Conservation (phyloP, 2,888 invertebrate genomes). For the Strigamia crassipes region DNA sequence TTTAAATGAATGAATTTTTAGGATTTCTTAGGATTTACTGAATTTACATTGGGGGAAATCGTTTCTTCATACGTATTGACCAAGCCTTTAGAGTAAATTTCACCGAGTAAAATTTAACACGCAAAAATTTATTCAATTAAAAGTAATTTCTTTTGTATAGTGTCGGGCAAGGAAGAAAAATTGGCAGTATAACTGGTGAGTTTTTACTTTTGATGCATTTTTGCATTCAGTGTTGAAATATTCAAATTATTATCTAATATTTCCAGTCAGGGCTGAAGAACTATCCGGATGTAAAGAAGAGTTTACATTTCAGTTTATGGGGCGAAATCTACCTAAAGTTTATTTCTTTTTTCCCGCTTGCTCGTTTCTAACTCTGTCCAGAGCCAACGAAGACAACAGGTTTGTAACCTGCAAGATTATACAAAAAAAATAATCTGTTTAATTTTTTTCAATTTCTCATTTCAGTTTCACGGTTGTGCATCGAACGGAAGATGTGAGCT, state of each 20-base stretch:
- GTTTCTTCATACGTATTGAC: constrained; percentile 55
- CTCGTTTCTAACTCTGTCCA: constrained; percentile 59
- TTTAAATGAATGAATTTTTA: constrained; percentile 50
- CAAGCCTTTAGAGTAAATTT: constrained; percentile 50
- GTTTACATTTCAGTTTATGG: constrained; percentile 56
- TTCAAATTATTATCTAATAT: background rate
- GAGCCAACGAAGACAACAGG: constrained; percentile 53
- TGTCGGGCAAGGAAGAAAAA: constrained; percentile 50
- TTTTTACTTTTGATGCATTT: no score
- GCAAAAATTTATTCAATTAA: background rate
- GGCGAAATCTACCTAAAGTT: constrained; percentile 56
- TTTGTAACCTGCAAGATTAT: no score
- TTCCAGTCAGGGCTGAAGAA: constrained; percentile 58
- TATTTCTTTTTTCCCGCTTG: constrained; percentile 55
- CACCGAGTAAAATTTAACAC: background rate
- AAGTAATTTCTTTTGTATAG: constrained; percentile 51
- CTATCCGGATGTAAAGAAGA: constrained; percentile 57
- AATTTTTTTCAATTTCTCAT: background rate
- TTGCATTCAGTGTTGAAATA: no score
- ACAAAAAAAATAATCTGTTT: no score
- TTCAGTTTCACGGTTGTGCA: constrained; percentile 58
- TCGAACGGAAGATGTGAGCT: constrained; percentile 61
- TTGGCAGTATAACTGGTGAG: constrained; percentile 50
- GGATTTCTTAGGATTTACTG: constrained; percentile 64
- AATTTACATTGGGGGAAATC: constrained; percentile 65